phyloP scores from a whole-genome alignment of 2,888 invertebrate genomes.

The Agrotis exclamationis region DNA sequence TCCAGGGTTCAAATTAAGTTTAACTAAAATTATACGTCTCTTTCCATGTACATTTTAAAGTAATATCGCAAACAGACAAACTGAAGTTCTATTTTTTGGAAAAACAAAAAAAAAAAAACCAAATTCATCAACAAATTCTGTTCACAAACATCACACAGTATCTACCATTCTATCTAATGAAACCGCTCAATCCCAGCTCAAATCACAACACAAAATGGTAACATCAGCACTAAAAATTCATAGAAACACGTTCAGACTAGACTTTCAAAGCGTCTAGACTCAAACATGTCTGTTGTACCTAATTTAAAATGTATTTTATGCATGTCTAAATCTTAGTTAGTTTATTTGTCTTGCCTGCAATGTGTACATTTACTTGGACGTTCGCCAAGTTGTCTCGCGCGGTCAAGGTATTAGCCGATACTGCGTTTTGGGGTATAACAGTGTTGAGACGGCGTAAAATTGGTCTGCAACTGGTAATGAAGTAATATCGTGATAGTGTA shows the following conservation, averaged over 20 bases:
- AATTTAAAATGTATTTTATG: conserved; percentile 74
- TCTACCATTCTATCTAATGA: conserved; percentile 31
- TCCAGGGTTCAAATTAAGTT: too few relatives aligned
- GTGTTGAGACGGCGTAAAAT: conserved; percentile 55
- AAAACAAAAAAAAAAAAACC: neutral
- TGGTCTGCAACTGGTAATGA: conserved; percentile 38
- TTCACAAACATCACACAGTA: conserved; percentile 13
- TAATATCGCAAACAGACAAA: too few relatives aligned
- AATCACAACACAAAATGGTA: conserved; percentile 49
- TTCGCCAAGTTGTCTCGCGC: conserved; percentile 59
- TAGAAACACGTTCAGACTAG: conserved; percentile 57
- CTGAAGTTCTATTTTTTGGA: neutral
- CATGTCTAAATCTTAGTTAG: conserved; percentile 68
- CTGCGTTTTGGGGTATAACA: conserved; percentile 57
- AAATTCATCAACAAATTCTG: conserved; percentile 1
- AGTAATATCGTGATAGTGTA: conserved; percentile 23
- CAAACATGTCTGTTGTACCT: conserved; percentile 47
- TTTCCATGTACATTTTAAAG: too few relatives aligned
- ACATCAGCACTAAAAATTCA: conserved; percentile 55
- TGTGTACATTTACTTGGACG: conserved; percentile 67
- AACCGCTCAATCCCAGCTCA: conserved; percentile 36
- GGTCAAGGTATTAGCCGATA: conserved; percentile 64
- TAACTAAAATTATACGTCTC: too few relatives aligned
- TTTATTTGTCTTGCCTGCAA: conserved; percentile 64
- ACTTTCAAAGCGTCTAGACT: conserved; percentile 61